A percentile compares a stretch with the other conserved stretches of the same genome.
These are phyloP conservation scores for Lates calcarifer DNA, from an alignment of 2,113 vertebrate genomes.

Conservation along the genomic window DNA sequence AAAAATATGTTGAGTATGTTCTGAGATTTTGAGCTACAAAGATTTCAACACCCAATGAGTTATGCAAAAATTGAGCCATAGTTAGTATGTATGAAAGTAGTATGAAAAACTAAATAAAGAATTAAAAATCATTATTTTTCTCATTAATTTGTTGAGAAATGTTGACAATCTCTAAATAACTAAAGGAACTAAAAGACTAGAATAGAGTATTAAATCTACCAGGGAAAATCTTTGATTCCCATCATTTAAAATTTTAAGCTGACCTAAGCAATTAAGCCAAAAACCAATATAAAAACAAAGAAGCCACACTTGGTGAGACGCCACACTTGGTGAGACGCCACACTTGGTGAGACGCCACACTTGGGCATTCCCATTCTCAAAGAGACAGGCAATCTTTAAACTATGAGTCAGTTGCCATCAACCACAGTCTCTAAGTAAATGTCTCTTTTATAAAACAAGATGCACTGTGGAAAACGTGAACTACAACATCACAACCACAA, in stretches of 20 bases:
- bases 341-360: neutral
- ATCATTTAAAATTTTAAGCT: neutral
- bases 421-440: neutral
- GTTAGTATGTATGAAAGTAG: too few relatives aligned
- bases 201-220: neutral
- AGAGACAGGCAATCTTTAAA: neutral
- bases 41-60: neutral
- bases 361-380: slow-evolving; percentile 28
- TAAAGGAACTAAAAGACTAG: neutral
- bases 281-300: neutral
- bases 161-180: neutral
- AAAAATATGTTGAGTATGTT: neutral
- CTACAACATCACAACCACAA: neutral
- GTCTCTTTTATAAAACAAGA: slow-evolving; percentile 17
- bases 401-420: slow-evolving; percentile 11
- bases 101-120: too few relatives aligned
- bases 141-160: neutral
- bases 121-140: neutral
- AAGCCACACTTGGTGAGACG: too few relatives aligned
- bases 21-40: neutral
- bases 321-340: neutral
- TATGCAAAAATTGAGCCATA: neutral
- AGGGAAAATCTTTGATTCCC: neutral
- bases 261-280: neutral
- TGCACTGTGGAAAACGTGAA: neutral